Base-by-base conservation (phyloP, 2,888 invertebrate genomes). In the Galeruca laticollis region DNA sequence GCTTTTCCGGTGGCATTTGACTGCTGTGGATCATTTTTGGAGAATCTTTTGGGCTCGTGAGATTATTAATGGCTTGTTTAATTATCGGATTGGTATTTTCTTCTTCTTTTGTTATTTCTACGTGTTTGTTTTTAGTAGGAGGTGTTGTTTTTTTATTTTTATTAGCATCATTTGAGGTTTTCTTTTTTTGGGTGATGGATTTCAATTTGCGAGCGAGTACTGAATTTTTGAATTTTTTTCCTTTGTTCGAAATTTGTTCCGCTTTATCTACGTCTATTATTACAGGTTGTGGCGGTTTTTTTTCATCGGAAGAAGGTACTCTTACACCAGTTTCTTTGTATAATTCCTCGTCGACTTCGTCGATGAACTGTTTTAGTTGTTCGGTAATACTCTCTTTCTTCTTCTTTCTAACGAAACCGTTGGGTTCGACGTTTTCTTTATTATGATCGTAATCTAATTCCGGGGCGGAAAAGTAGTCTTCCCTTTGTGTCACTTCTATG, bases 401-500 rank as follows among this genome's bases (percentile, higher is more conserved):
- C 71, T 73, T 76, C 64, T 75, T 80, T 62, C 74, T 72, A 20
- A 67, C 72, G 20, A 75, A 73, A 15, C 67, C 61, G 43, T 68
- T 73, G 70, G 77, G 70, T 15, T 75, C 77, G 20, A 70, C 40
- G 18, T 72, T 74, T 37, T 69, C 66, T 21, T 72, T 71, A 33
- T 71, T 63, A n/a, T 20, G 62, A 6, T 76, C 52, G 31, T 35
- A 26, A 43, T 71, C 60, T 35, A 69, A 26, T 35, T 64, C 67
- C 26, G 62, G 52, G 31, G 66, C 60, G 37, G 73, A 40, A 74
- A 70, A 92, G 79, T 91, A 92, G 80, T 92, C 92, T 77, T 92
- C 92, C 74, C 91, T 87, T 15, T 90, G 92, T 11, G 91, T 89
- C 73, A 91, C 90, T 85, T 94, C 94, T 74, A 94, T 93, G 61